These are phyloP conservation scores for Drosophila mimica DNA, from an alignment of 2,888 invertebrate genomes.

Conservation along the genomic window DNA sequence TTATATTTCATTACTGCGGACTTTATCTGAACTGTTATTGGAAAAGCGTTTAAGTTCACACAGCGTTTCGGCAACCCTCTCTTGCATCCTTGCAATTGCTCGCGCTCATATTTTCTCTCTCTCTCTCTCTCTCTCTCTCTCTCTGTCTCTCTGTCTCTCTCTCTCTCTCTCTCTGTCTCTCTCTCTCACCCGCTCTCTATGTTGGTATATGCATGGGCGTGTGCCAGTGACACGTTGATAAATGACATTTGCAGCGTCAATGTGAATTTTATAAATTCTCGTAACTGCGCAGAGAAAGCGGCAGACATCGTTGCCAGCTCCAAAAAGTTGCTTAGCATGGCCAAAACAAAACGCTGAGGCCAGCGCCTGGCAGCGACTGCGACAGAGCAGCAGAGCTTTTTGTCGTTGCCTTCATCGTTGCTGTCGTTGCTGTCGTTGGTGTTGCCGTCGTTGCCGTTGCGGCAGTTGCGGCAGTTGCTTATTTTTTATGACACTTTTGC, in stretches of 20 bases:
- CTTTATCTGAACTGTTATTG: background rate
- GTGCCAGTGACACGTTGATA: constrained; percentile 75
- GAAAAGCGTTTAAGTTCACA: background rate
- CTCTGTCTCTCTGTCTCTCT: background rate
- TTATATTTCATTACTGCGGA: background rate
- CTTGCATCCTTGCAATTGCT: background rate
- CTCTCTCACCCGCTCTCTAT: constrained; percentile 1
- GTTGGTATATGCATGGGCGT: constrained; percentile 38
- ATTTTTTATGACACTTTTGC: constrained; percentile 80
- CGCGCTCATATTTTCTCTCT: background rate
- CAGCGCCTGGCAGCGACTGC: constrained; percentile 23
- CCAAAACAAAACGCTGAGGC: constrained; percentile 76
- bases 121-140: background rate
- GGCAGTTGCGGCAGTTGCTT: constrained; percentile 59
- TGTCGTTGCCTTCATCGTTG: constrained; percentile 29
- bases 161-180: constrained; percentile 2
- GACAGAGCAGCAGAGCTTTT: constrained; percentile 12
- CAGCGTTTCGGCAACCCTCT: constrained; percentile 4
- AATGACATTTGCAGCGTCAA: constrained; percentile 79
- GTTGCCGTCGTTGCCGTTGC: constrained; percentile 6
- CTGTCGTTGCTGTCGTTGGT: background rate
- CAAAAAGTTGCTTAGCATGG: constrained; percentile 62
- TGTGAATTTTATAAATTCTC: constrained; percentile 81
- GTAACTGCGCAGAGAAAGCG: constrained; percentile 53
- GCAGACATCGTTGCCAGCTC: constrained; percentile 27